phyloP scores from a whole-genome alignment of 2,113 vertebrate genomes.

The Vulpes vulpes region DNA sequence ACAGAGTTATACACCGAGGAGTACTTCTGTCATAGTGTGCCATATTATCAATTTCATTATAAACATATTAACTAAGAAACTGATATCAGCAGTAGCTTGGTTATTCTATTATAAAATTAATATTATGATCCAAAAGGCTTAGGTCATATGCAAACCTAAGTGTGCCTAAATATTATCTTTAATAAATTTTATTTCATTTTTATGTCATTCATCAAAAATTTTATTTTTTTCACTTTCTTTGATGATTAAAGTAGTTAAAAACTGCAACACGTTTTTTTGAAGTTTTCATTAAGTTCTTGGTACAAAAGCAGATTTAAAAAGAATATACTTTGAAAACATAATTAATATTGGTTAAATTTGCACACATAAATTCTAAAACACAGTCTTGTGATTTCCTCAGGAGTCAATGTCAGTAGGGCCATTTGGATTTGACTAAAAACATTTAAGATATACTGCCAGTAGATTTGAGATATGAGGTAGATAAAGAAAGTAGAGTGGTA shows the following conservation, averaged over 20 bases:
- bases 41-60: not conserved
- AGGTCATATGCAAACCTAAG: not conserved
- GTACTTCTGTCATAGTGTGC: not conserved
- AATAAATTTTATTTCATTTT: conserved; percentile 15
- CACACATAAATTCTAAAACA: not conserved
- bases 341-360: not conserved
- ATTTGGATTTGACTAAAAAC: not conserved
- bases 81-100: not conserved
- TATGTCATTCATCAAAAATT: not conserved
- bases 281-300: not conserved
- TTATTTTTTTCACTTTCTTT: not conserved
- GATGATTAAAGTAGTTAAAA: not conserved
- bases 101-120: conserved; percentile 39
- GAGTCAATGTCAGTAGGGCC: not conserved
- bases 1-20: not conserved
- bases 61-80: not conserved
- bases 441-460: not conserved
- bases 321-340: not conserved
- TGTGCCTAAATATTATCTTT: not conserved
- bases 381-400: not conserved
- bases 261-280: not conserved
- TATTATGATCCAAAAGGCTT: not conserved
- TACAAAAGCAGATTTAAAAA: not conserved
- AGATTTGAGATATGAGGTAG: not conserved
- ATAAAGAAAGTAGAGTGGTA: not conserved